A percentile compares a stretch with the other conserved stretches of the same genome.
phyloP scores from a whole-genome alignment of 2,888 invertebrate species.

The Periphyllus acericola region DNA sequence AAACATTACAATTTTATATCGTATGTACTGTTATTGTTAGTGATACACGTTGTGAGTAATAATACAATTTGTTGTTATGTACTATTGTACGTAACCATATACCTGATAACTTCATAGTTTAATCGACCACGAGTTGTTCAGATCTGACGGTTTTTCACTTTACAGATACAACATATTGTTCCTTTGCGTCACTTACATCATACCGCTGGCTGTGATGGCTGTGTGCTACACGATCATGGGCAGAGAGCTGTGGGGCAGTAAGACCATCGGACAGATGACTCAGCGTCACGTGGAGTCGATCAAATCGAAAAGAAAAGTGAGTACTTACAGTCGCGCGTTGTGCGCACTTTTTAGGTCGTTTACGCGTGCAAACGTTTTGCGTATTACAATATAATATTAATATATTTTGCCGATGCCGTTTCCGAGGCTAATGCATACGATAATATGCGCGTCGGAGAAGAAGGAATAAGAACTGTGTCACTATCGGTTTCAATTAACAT shows the following conservation, averaged over 20 bases:
- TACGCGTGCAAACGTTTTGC: too few relatives aligned
- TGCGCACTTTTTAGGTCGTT: neutral
- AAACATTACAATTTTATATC: too few relatives aligned
- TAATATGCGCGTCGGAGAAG: too few relatives aligned
- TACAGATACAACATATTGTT: slow-evolving; percentile 71
- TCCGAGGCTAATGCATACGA: neutral
- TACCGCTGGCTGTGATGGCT: slow-evolving; percentile 70
- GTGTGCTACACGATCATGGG: slow-evolving; percentile 71
- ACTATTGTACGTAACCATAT: too few relatives aligned
- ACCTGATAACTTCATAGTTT: too few relatives aligned
- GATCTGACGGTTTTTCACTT: slow-evolving; percentile 25
- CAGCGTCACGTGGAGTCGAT: slow-evolving; percentile 69
- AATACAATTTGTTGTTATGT: too few relatives aligned
- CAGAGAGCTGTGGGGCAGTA: slow-evolving; percentile 70
- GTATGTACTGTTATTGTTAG: too few relatives aligned
- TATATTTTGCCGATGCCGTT: neutral
- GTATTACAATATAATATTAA: too few relatives aligned
- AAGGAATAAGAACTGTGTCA: too few relatives aligned
- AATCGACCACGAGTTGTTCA: too few relatives aligned
- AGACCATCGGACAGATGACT: slow-evolving; percentile 70
- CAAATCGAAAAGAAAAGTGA: slow-evolving; percentile 70
- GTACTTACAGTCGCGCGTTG: slow-evolving; percentile 9
- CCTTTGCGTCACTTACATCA: slow-evolving; percentile 70
- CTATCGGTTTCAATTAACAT: neutral
- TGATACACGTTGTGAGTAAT: too few relatives aligned